Evolutionary conservation across 2,113 vertebrate species (phyloP), one percentile per base, ranked within the genome.

Genomic region (Pagrus major): DNA sequence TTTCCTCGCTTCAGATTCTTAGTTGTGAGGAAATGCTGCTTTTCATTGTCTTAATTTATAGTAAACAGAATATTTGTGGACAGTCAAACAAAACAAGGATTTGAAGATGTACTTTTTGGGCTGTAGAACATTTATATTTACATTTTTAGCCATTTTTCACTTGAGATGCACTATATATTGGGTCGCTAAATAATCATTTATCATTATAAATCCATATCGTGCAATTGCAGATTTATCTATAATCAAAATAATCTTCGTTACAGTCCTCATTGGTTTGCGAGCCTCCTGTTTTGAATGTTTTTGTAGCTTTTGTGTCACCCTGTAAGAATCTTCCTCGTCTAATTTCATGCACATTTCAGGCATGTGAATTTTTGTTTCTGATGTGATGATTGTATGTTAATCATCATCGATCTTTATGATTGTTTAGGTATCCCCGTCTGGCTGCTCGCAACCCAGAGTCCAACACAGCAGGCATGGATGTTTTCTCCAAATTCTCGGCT

Each of bases 401-500:
- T 46, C 6, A 2, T 15, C 1, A 15, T 29, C 1, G 11, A 10
- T 41, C 15, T 47, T 25, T 66, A 5, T 76, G 5, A 67, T 5
- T 63, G 6, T 66, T 68, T 55, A 97, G 97, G 90, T 97, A 95
- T 71, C 97, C 96, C 18, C 93, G 95, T 33, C 90, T 97, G 88
- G 96, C 96, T 20, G 95, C 96, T 71, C 94, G 93, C 31, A 97
- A 97, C 85, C 96, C 97, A 3, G 97, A 98, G 85, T 97, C 97
- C 60, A 97, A 98, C 95, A 97, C 96, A 3, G 97, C 96, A 0
- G 97, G 97, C 1, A 86, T 97, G 75, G 96, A 97, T 27, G 87
- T 97, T 81, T 98, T 98, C 93, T 96, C 97, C 77, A 98, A 97
- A 86, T 98, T 97, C 87, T 98, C 97, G 3, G 96, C 96, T 67